phyloP scores from a whole-genome alignment of 2,888 invertebrate genomes.

The Limnephilus lunatus region DNA sequence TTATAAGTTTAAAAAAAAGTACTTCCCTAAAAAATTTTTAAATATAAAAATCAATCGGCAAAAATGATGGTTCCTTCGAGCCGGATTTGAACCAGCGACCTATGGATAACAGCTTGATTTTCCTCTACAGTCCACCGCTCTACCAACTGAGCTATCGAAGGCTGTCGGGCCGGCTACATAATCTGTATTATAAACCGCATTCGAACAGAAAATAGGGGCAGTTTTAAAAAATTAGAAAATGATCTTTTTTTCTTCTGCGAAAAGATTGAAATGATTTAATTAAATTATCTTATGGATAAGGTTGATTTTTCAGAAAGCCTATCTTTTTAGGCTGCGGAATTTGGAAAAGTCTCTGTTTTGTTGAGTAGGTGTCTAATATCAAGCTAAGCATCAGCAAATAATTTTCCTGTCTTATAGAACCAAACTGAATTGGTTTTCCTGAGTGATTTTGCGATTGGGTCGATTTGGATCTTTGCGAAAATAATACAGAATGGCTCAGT shows the following conservation, averaged over 20 bases:
- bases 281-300: background rate
- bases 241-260: too few relatives aligned
- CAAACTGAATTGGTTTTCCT: too few relatives aligned
- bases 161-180: slow-evolving; percentile 64
- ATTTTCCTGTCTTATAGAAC: too few relatives aligned
- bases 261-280: too few relatives aligned
- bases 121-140: slow-evolving; percentile 77
- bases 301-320: background rate
- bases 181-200: background rate
- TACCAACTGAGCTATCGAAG: slow-evolving; percentile 80
- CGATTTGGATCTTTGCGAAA: too few relatives aligned
- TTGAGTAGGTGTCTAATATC: too few relatives aligned
- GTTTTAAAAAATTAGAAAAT: background rate
- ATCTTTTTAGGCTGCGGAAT: background rate
- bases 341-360: too few relatives aligned
- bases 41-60: background rate
- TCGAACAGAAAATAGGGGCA: background rate
- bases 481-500: too few relatives aligned
- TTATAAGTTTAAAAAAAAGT: background rate
- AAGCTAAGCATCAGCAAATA: too few relatives aligned
- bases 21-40: too few relatives aligned
- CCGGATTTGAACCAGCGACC: slow-evolving; percentile 78
- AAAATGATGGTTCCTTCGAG: slow-evolving; percentile 61
- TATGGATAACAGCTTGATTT: slow-evolving; percentile 75
- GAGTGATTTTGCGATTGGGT: too few relatives aligned